Evolutionary conservation across 2,797 vertebrate species (phyloP), one percentile per base, ranked within the genome.

Genomic region (Loriculus beryllinus): DNA sequence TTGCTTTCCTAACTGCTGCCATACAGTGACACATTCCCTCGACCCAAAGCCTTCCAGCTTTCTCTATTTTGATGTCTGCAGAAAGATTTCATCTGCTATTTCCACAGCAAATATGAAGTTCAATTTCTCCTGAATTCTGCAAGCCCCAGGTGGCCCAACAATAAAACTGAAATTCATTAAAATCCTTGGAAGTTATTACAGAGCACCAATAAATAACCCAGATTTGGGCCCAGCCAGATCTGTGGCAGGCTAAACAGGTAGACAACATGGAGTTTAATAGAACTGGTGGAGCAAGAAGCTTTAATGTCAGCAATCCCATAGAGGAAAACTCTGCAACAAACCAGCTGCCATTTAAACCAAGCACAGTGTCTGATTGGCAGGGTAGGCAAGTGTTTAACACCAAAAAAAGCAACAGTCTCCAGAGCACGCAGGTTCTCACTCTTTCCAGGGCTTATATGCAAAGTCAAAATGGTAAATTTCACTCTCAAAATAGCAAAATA

Each of bases 391-490:
- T 63, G 77, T 65, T 91, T 78, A 78, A 94, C 49, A 48, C 21
- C 43, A 64, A 57, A 57, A 57, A 86, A 71, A 70, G 37, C 47
- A 78, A 67, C 0, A 65, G 72, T 63, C 87, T 92, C 72, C 42
- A 70, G 86, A 82, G 88, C 63, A 88, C 60, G 63, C 51, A 85
- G 60, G 72, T 76, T 63, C 69, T 72, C 48, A 35, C 33, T 49
- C 82, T 86, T 92, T 17, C 80, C 88, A 78, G 48, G 65, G 52
- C 69, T 95, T 54, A 26, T 51, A 65, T 28, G 59, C 91, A 92
- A 87, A 90, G 74, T 82, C 82, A 90, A 64, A 85, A 86, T 85
- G 79, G 91, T 93, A 87, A 91, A 83, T 79, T 84, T 67, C 86
- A 92, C 51, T 83, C 88, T 77, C 60, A 94, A 95, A 92, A 95